These are phyloP conservation scores for Phasianus colchicus DNA, from an alignment of 2,113 vertebrate species.

Conservation along the genomic window DNA sequence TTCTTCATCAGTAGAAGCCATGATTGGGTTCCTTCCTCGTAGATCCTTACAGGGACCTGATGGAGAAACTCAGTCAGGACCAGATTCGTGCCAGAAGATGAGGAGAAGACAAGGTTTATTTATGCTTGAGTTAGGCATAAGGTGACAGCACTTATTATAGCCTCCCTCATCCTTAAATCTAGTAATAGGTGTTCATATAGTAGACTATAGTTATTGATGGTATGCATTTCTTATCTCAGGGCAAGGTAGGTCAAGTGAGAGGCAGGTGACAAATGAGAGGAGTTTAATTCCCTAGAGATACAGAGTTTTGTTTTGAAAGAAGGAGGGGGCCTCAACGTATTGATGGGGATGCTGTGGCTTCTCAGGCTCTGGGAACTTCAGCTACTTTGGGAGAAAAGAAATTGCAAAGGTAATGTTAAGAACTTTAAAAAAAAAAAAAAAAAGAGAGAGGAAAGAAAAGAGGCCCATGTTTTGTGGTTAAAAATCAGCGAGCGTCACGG, in stretches of 20 bases:
- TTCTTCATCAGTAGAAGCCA: neutral
- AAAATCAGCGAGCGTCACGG: neutral
- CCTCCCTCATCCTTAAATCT: neutral
- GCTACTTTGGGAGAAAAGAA: neutral
- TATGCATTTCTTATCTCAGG: neutral
- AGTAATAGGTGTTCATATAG: neutral
- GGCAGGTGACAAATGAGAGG: neutral
- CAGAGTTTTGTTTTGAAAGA: neutral
- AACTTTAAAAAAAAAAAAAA: neutral
- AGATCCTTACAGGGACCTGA: fast-evolving
- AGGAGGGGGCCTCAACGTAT: fast-evolving
- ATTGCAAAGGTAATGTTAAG: neutral
- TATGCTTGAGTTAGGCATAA: neutral
- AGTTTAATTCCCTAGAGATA: neutral
- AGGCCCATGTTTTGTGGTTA: neutral
- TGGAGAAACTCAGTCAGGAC: neutral
- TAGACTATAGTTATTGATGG: neutral
- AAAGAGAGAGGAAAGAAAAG: neutral
- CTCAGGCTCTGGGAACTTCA: neutral
- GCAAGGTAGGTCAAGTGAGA: neutral
- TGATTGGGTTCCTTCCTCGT: neutral
- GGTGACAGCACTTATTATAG: neutral
- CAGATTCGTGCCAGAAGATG: neutral
- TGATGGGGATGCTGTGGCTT: neutral
- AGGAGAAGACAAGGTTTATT: neutral